A percentile compares a stretch with the other conserved stretches of the same genome.
These are phyloP conservation scores for Butorides virescens DNA, from an alignment of 2,113 vertebrate genomes.

Conservation along the genomic window DNA sequence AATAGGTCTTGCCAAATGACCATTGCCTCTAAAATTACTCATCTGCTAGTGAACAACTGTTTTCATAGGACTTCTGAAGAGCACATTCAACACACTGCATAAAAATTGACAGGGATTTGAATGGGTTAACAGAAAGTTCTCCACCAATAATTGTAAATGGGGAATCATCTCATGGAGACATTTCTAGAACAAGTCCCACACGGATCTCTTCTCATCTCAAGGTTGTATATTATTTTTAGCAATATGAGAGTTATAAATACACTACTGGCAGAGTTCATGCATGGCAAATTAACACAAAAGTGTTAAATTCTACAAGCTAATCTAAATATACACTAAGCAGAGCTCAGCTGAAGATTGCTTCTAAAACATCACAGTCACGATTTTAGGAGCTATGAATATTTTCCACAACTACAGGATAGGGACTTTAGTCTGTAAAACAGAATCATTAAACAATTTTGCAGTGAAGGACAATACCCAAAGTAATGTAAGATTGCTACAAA, in stretches of 20 bases:
- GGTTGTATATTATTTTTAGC: constrained; percentile 2
- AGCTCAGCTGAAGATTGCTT: neutral
- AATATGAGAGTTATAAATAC: neutral
- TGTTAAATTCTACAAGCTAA: neutral
- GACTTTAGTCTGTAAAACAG: neutral
- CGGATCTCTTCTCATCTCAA: neutral
- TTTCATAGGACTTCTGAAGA: neutral
- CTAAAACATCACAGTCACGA: neutral
- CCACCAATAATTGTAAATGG: neutral
- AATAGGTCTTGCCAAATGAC: neutral
- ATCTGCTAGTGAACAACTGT: neutral
- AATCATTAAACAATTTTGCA: neutral
- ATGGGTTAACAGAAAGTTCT: neutral
- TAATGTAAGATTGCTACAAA: neutral
- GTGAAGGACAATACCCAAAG: neutral
- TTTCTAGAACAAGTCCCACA: constrained; percentile 31
- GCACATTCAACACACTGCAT: neutral
- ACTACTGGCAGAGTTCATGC: neutral
- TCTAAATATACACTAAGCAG: neutral
- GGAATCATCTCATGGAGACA: neutral
- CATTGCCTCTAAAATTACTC: neutral
- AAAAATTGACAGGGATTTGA: neutral
- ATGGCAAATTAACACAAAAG: neutral
- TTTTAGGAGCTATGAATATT: neutral
- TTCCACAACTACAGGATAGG: neutral